Evolutionary conservation across 2,888 invertebrate genomes (phyloP).

Genomic region (Spodoptera littoralis): DNA sequence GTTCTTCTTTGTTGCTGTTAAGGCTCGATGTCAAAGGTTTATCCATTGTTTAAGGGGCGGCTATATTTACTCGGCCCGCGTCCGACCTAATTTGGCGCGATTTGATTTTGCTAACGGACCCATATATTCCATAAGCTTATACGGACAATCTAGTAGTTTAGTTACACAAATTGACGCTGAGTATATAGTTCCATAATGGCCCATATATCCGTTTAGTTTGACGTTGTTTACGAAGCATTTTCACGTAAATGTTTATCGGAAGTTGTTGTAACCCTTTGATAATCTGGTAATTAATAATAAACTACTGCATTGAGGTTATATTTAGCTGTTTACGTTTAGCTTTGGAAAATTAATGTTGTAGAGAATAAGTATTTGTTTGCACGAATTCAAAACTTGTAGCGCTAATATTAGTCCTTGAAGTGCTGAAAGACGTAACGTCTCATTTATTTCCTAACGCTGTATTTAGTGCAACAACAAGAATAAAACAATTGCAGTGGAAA

Average conservation of each 20-base stretch:
- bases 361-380: too few species aligned
- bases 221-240: constrained; percentile 43
- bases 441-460: not conserved
- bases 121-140: constrained; percentile 34
- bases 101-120: constrained; percentile 64
- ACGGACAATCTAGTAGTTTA: constrained; percentile 25
- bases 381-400: too few species aligned
- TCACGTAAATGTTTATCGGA: constrained; percentile 44
- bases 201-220: constrained; percentile 38
- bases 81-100: constrained; percentile 68
- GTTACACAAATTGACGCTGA: constrained; percentile 40
- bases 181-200: constrained; percentile 30
- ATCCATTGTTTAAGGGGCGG: constrained; percentile 68
- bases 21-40: constrained; percentile 53
- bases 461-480: not conserved
- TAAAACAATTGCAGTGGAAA: too few species aligned
- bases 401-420: too few species aligned
- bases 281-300: constrained; percentile 45
- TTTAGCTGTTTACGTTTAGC: constrained; percentile 16
- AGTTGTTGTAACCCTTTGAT: constrained; percentile 42
- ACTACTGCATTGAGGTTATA: constrained; percentile 36
- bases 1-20: constrained; percentile 58
- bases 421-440: too few species aligned
- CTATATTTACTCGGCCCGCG: constrained; percentile 68
- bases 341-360: constrained; percentile 12